Percentiles rank a stretch among this genome's conserved stretches.
These are phyloP conservation scores for Pteropus alecto DNA, from an alignment of 2,113 vertebrate genomes.

Conservation along the genomic window DNA sequence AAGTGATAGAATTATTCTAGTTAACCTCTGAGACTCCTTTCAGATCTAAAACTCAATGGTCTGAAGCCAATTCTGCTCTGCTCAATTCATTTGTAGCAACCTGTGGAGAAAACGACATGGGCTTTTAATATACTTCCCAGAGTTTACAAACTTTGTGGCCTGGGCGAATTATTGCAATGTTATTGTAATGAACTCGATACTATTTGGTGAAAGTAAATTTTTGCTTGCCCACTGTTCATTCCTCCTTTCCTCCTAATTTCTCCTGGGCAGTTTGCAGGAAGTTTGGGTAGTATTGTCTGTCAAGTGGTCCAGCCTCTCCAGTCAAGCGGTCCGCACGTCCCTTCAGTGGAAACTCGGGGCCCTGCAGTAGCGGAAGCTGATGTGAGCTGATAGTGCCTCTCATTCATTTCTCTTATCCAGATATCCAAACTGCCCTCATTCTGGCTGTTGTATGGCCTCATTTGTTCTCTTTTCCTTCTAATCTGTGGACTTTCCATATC, in stretches of 20 bases:
- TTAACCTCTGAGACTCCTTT: neutral
- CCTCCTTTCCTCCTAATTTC: neutral
- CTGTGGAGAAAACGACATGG: neutral
- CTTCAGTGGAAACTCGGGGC: neutral
- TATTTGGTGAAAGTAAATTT: neutral
- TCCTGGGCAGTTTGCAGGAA: neutral
- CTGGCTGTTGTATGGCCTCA: neutral
- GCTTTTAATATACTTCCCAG: neutral
- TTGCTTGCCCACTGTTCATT: neutral
- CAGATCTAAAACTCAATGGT: neutral
- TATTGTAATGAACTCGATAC: neutral
- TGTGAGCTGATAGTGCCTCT: neutral
- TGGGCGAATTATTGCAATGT: neutral
- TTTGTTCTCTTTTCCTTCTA: neutral
- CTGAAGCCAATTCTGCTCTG: neutral
- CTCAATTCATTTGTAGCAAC: neutral
- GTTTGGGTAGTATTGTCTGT: neutral
- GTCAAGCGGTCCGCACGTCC: neutral
- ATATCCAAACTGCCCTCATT: neutral
- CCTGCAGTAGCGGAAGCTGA: neutral
- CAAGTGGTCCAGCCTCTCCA: neutral
- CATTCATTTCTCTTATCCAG: neutral
- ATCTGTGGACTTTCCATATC: neutral
- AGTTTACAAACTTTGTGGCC: neutral
- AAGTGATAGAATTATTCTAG: neutral